phyloP scores from a whole-genome alignment of 1,140 invertebrate genomes.

The Procambarus clarkii region DNA sequence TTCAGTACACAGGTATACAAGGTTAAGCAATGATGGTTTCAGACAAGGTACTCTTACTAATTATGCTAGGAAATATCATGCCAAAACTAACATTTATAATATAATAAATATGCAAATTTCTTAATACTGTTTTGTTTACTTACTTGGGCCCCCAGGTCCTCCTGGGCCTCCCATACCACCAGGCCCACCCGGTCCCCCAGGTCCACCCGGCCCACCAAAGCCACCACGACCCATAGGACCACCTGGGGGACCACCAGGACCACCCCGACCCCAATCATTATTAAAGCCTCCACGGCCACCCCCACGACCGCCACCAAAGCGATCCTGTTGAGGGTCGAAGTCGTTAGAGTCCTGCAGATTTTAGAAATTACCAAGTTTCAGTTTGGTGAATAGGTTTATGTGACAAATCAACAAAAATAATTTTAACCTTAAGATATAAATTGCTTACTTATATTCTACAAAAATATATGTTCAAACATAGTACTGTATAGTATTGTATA shows the following conservation, averaged over 20 bases:
- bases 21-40: too few species aligned
- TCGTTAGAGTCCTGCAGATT: conserved; percentile 20
- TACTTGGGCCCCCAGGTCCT: conserved; percentile 69
- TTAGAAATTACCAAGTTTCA: conserved; percentile 3
- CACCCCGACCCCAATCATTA: conserved; percentile 68
- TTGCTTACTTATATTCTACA: background rate
- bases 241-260: conserved; percentile 49
- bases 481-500: too few species aligned
- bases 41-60: too few species aligned
- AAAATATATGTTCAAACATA: too few species aligned
- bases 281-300: conserved; percentile 71
- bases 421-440: background rate
- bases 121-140: background rate
- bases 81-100: too few species aligned
- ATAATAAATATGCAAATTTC: too few species aligned
- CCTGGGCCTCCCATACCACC: conserved; percentile 71
- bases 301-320: conserved; percentile 57
- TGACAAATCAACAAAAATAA: background rate
- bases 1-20: too few species aligned
- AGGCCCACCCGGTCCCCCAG: conserved; percentile 75
- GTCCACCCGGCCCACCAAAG: conserved; percentile 75
- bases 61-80: too few species aligned
- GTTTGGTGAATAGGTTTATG: background rate
- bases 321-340: conserved; percentile 32
- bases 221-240: conserved; percentile 69